Percentiles rank a stretch among this genome's conserved stretches.
These are phyloP conservation scores for Stenchaetothrips biformis DNA, from an alignment of 2,888 invertebrate species.

Conservation along the genomic window DNA sequence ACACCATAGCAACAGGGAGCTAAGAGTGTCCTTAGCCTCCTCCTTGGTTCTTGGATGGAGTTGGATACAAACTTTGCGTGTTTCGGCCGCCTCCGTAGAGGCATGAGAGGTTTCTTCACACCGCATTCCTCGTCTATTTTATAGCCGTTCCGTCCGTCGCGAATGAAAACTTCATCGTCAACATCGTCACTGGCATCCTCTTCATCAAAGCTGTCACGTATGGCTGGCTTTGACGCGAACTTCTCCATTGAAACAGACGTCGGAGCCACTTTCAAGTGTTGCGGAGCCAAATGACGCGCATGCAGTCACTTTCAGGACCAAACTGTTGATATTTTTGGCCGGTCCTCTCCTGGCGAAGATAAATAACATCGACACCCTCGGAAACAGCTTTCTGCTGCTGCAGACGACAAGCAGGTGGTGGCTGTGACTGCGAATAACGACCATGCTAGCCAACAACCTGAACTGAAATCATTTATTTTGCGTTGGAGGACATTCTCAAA, in stretches of 20 bases:
- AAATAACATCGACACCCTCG: no score
- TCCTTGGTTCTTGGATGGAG: background rate
- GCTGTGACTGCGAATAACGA: no score
- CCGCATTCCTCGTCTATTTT: slow-evolving; percentile 63
- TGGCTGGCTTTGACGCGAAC: slow-evolving; percentile 52
- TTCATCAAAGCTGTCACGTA: slow-evolving; percentile 65
- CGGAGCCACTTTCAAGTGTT: no score
- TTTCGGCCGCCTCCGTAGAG: slow-evolving; percentile 58
- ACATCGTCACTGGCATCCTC: slow-evolving; percentile 66
- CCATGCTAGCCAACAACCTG: no score
- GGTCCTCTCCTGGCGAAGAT: no score
- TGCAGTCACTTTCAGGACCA: no score
- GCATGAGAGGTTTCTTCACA: slow-evolving; percentile 67
- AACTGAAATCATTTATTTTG: no score
- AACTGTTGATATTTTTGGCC: no score
- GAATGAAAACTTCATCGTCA: slow-evolving; percentile 71
- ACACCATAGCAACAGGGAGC: slow-evolving; percentile 63
- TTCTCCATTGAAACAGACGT: background rate
- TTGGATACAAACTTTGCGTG: slow-evolving; percentile 41
- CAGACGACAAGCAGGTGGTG: no score
- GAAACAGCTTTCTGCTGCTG: no score
- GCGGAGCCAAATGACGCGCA: no score
- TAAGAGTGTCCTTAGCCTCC: slow-evolving; percentile 44
- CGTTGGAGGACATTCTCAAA: no score
- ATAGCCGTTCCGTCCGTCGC: slow-evolving; percentile 62